Conservation (phyloP, 2,113 vertebrate species). For the Leiothrix lutea region DNA sequence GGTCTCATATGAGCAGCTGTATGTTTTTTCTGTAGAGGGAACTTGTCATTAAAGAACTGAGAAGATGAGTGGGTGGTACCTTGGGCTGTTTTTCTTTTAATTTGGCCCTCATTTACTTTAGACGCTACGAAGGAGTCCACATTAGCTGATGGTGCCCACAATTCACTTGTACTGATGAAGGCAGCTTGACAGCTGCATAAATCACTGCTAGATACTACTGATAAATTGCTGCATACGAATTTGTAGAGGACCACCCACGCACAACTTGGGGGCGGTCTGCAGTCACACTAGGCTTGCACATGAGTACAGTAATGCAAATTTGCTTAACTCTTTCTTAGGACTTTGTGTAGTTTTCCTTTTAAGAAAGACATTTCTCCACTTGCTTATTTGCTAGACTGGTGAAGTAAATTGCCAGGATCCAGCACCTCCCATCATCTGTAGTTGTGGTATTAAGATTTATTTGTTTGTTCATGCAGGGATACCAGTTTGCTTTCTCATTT, state of each 20-base stretch:
- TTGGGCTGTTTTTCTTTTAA: slow-evolving; percentile 79
- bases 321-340: slow-evolving; percentile 70
- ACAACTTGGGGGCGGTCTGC: slow-evolving; percentile 23
- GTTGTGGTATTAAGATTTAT: background rate
- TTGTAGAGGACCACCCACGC: slow-evolving; percentile 81
- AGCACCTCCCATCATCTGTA: background rate
- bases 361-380: background rate
- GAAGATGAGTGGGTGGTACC: slow-evolving; percentile 80
- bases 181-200: slow-evolving; percentile 84
- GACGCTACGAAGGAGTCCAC: slow-evolving; percentile 64
- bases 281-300: slow-evolving; percentile 51
- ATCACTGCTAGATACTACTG: slow-evolving; percentile 77
- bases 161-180: slow-evolving; percentile 80
- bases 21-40: slow-evolving; percentile 72
- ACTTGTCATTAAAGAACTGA: slow-evolving; percentile 71
- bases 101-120: slow-evolving; percentile 72
- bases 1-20: slow-evolving; percentile 70
- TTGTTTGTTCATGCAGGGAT: background rate
- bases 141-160: slow-evolving; percentile 71
- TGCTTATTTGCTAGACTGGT: background rate
- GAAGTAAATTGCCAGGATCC: background rate
- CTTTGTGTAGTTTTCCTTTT: background rate
- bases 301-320: slow-evolving; percentile 79
- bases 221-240: slow-evolving; percentile 74
- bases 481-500: background rate